These are phyloP conservation scores for Rutilus rutilus DNA, from an alignment of 2,113 vertebrate species.

Conservation along the genomic window DNA sequence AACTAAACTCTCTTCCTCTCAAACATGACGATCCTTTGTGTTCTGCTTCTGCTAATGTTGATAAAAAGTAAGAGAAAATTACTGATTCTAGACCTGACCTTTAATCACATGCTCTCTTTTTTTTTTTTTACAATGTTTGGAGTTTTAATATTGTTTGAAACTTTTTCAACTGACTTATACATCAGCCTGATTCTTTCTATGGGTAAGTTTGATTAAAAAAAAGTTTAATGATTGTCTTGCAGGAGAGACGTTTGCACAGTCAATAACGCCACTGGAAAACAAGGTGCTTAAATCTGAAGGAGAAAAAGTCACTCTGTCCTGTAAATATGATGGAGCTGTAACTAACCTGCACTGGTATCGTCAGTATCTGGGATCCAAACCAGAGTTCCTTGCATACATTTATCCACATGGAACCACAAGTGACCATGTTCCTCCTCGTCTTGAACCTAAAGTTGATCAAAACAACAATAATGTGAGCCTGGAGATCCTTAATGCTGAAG, in stretches of 20 bases:
- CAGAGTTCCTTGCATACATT: too few species aligned
- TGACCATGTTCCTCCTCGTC: too few species aligned
- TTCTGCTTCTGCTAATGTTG: conserved; percentile 7
- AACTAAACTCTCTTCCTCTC: neutral
- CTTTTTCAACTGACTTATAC: neutral
- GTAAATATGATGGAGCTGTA: too few species aligned
- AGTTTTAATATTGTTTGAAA: neutral
- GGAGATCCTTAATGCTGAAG: too few species aligned
- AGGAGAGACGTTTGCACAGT: neutral
- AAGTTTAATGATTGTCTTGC: neutral
- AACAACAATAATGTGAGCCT: too few species aligned
- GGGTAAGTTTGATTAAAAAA: neutral
- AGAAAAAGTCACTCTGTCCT: too few species aligned
- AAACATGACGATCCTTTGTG: conserved; percentile 26
- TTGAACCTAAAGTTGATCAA: too few species aligned
- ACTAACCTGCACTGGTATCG: too few species aligned
- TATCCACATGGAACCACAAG: too few species aligned
- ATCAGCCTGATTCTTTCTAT: neutral
- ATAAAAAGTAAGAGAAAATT: too few species aligned
- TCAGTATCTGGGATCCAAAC: too few species aligned
- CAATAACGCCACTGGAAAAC: neutral
- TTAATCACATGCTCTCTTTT: neutral
- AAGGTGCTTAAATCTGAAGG: too few species aligned
- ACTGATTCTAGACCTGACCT: neutral
- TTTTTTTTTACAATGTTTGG: neutral